phyloP scores from a whole-genome alignment of 1,140 invertebrate genomes.

The Drosophila simulans region DNA sequence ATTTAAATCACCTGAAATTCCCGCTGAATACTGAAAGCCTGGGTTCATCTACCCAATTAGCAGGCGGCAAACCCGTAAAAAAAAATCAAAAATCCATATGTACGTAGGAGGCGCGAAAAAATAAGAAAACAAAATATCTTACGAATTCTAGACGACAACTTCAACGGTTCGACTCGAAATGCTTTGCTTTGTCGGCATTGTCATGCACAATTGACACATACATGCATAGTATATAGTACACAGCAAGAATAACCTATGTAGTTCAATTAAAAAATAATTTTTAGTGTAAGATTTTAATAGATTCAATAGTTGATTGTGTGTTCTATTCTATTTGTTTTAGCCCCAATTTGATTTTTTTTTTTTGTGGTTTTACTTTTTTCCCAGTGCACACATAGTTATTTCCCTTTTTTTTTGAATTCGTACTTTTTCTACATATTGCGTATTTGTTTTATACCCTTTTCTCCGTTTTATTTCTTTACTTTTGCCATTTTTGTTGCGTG shows the following conservation, averaged over 20 bases:
- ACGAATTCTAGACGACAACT: conserved; percentile 69
- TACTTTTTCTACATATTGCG: conserved; percentile 16
- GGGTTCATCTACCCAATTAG: conserved; percentile 41
- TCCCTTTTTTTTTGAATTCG: conserved; percentile 14
- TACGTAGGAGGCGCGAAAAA: conserved; percentile 53
- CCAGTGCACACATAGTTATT: conserved; percentile 6
- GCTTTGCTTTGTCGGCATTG: conserved; percentile 44
- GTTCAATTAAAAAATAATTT: not conserved
- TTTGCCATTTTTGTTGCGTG: conserved; percentile 20
- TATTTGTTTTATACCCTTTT: conserved; percentile 8
- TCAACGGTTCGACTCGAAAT: conserved; percentile 29
- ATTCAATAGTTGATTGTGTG: not conserved
- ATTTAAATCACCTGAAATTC: conserved; percentile 3
- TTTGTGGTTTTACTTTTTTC: not conserved
- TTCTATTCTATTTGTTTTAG: not conserved
- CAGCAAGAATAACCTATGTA: not conserved
- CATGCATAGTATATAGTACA: conserved; percentile 10
- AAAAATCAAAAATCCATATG: conserved; percentile 16
- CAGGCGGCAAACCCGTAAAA: conserved; percentile 17
- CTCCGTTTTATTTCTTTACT: conserved; percentile 21
- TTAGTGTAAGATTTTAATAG: not conserved
- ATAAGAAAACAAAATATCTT: conserved; percentile 46
- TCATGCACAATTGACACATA: conserved; percentile 58
- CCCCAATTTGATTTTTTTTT: too few relatives aligned
- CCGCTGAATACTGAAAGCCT: conserved; percentile 2